Percentiles rank a stretch among this genome's conserved stretches.
phyloP scores from a whole-genome alignment of 1,140 invertebrate species.

The Drosophila pruinosa region DNA sequence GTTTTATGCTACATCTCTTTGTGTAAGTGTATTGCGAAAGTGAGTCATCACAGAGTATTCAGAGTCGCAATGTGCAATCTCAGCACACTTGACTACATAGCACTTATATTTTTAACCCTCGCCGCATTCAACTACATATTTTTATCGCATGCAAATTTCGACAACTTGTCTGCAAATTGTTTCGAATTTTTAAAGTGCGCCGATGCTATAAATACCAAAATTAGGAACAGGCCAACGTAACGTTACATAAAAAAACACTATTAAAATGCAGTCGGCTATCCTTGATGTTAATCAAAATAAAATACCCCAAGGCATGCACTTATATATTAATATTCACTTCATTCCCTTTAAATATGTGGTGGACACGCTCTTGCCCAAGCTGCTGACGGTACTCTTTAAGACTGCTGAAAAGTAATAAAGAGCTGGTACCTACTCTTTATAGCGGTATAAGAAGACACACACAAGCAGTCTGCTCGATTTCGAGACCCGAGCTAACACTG shows the following conservation, averaged over 20 bases:
- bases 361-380: too few relatives aligned
- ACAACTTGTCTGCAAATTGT: background rate
- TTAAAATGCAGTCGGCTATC: background rate
- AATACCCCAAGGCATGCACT: too few relatives aligned
- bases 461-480: too few relatives aligned
- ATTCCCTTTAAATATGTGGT: too few relatives aligned
- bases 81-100: slow-evolving; percentile 16
- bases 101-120: slow-evolving; percentile 45
- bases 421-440: too few relatives aligned
- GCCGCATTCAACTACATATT: background rate
- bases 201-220: slow-evolving; percentile 32
- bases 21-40: background rate
- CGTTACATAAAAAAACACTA: slow-evolving; percentile 3
- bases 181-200: slow-evolving; percentile 24
- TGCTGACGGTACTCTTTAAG: too few relatives aligned
- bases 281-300: background rate
- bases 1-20: background rate
- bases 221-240: background rate
- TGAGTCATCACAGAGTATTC: slow-evolving; percentile 32
- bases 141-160: slow-evolving; percentile 21
- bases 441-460: too few relatives aligned
- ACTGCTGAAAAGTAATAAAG: too few relatives aligned
- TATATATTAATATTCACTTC: too few relatives aligned
- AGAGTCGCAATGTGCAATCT: slow-evolving; percentile 32
- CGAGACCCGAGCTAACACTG: too few relatives aligned